Conservation (phyloP, 2,113 vertebrate genomes). For the Rhynchomys soricoides region DNA sequence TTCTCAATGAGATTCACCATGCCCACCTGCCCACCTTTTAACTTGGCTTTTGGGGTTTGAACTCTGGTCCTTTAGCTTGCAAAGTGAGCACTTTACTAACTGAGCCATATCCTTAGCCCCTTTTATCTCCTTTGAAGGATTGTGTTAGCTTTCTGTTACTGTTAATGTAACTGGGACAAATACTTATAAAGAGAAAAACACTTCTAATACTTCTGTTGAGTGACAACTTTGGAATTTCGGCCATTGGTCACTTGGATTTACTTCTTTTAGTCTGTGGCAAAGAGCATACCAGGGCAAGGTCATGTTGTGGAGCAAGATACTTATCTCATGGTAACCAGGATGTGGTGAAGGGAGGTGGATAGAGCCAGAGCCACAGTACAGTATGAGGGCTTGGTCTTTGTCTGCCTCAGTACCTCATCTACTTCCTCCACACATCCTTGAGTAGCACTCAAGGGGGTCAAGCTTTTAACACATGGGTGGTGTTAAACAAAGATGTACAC, state of each 20-base stretch:
- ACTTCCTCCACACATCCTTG: not conserved
- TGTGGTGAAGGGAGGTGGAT: not conserved
- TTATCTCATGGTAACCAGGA: not conserved
- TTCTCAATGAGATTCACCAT: not conserved
- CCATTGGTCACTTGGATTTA: not conserved
- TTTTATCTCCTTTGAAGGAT: slow-evolving; percentile 41
- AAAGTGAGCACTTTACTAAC: not conserved
- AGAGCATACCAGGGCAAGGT: too few species aligned
- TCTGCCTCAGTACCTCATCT: not conserved
- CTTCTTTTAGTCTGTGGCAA: not conserved
- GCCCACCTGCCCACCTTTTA: too few species aligned
- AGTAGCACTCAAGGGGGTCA: not conserved
- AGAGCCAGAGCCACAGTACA: not conserved
- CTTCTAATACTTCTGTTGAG: not conserved
- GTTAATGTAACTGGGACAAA: not conserved
- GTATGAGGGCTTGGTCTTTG: not conserved
- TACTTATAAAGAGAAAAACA: not conserved
- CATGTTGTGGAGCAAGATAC: not conserved
- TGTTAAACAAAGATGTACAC: not conserved
- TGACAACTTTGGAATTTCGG: not conserved
- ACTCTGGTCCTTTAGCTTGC: not conserved
- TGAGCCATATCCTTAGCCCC: not conserved
- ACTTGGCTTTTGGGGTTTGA: not conserved
- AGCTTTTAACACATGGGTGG: not conserved
- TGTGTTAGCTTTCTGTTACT: not conserved